Percentiles rank a stretch among this genome's conserved stretches.
Evolutionary conservation across 1,140 invertebrate species (phyloP).

Genomic region (Arctopsyche grandis): DNA sequence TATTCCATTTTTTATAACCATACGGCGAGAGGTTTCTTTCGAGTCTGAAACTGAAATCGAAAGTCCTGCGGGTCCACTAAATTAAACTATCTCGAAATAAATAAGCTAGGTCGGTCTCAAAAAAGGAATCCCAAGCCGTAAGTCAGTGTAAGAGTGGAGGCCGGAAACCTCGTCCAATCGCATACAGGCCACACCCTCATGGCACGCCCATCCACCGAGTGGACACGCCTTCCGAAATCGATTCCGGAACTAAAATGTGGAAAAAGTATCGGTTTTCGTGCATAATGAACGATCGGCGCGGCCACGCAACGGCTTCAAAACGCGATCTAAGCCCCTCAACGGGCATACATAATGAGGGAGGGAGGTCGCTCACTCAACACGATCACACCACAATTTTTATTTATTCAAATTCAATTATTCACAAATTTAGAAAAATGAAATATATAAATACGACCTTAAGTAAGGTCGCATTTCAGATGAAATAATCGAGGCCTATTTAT

Average conservation of each 20-base stretch:
- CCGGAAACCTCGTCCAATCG: conserved; percentile 28
- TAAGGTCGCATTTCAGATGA: no score
- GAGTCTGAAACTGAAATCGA: conserved; percentile 18
- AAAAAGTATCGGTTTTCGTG: conserved; percentile 7
- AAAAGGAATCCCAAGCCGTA: conserved; percentile 8
- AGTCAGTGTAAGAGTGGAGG: background rate
- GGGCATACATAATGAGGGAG: no score
- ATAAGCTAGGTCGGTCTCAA: conserved; percentile 24
- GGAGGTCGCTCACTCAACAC: no score
- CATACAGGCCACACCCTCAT: background rate
- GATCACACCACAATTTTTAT: no score
- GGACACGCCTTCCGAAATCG: conserved; percentile 32
- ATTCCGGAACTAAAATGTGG: conserved; percentile 1
- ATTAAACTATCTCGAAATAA: conserved; percentile 41
- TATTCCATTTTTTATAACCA: background rate
- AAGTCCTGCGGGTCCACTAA: conserved; percentile 38
- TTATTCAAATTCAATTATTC: no score
- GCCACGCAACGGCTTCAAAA: background rate
- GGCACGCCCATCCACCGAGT: background rate
- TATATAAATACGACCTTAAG: no score
- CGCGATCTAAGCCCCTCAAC: background rate
- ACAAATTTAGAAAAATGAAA: no score
- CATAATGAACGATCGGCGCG: background rate
- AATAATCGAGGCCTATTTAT: no score
- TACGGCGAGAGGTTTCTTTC: background rate